These are phyloP conservation scores for Myotis vivesi DNA, from an alignment of 2,797 vertebrate genomes.

Conservation along the genomic window DNA sequence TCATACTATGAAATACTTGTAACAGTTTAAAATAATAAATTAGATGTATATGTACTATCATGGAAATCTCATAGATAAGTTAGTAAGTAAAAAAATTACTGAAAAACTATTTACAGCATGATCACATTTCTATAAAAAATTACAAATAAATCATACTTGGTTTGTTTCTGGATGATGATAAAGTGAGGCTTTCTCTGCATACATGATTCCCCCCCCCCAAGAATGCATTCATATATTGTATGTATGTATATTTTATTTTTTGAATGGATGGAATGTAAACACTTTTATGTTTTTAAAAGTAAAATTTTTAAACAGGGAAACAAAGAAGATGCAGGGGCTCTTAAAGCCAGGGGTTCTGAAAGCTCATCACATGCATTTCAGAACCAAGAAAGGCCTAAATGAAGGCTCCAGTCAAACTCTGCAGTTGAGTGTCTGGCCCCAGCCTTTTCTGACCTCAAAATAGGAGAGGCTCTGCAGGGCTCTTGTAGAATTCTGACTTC, in stretches of 20 bases:
- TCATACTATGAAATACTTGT: neutral
- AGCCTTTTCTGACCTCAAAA: neutral
- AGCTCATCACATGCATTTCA: neutral
- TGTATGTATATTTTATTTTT: neutral
- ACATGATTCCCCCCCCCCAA: neutral
- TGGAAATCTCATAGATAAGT: neutral
- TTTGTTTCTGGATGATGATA: neutral
- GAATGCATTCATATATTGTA: neutral
- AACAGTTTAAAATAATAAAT: slow-evolving; percentile 9
- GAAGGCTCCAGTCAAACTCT: neutral
- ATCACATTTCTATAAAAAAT: neutral
- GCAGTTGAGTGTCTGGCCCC: neutral
- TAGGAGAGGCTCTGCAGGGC: neutral
- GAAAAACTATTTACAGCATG: neutral
- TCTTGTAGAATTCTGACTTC: neutral
- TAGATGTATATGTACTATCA: neutral
- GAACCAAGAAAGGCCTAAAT: neutral
- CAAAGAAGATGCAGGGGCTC: neutral
- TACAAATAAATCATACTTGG: neutral
- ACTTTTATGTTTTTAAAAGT: neutral
- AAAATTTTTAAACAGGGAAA: slow-evolving; percentile 26
- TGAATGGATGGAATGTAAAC: neutral
- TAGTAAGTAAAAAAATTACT: neutral
- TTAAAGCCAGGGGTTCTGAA: neutral
- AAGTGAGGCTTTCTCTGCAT: neutral